Conservation (phyloP, 2,888 invertebrate genomes). For the Sepiola atlantica region DNA sequence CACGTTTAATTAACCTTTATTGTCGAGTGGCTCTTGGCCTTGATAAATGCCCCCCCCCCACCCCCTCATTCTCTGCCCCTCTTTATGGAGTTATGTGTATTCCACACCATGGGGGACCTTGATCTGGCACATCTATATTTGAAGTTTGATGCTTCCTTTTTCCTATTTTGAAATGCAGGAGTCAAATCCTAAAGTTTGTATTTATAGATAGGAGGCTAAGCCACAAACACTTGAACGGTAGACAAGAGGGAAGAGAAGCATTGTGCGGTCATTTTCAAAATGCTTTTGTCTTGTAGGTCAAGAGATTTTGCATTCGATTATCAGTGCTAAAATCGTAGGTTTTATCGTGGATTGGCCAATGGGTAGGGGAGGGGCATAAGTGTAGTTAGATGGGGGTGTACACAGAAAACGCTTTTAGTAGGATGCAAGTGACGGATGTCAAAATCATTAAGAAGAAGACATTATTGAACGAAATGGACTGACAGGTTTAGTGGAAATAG, state of each 20-base stretch:
- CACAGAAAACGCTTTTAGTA: background rate
- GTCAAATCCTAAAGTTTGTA: background rate
- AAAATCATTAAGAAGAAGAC: background rate
- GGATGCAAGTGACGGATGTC: background rate
- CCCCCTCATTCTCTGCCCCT: too few species aligned
- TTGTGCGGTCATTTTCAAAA: background rate
- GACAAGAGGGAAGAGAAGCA: background rate
- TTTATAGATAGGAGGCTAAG: background rate
- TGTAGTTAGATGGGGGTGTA: background rate
- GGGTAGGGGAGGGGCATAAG: background rate
- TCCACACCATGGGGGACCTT: background rate
- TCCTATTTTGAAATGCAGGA: background rate
- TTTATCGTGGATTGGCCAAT: background rate
- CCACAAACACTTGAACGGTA: background rate
- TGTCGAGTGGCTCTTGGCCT: too few species aligned
- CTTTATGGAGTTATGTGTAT: too few species aligned
- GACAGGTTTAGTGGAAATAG: background rate
- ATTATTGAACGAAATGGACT: background rate
- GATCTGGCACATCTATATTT: background rate
- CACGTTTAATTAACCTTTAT: too few species aligned
- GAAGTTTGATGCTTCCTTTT: background rate
- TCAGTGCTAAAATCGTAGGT: background rate
- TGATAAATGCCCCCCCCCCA: too few species aligned
- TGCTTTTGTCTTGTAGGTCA: background rate
- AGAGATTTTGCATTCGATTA: background rate